Conservation (phyloP, 1,140 invertebrate species). For the Leguminivora glycinivorella region DNA sequence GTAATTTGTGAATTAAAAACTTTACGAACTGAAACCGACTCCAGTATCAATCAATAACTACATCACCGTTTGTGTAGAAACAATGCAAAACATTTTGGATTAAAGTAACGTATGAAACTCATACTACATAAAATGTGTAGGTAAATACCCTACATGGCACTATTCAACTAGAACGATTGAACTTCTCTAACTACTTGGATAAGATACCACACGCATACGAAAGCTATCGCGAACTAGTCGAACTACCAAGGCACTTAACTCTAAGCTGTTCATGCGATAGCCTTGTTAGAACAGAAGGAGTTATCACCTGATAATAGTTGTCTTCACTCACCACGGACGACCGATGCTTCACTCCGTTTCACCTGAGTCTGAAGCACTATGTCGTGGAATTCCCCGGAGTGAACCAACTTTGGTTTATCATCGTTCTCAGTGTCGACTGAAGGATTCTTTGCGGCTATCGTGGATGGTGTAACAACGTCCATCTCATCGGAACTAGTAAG, state of each 20-base stretch:
- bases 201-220: slow-evolving; percentile 1
- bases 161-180: neutral
- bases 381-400: slow-evolving; percentile 72
- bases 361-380: slow-evolving; percentile 65
- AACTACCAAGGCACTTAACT: slow-evolving; percentile 48
- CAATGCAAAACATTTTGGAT: neutral
- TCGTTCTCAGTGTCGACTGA: slow-evolving; percentile 28
- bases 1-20: too few relatives aligned
- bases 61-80: too few relatives aligned
- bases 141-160: neutral
- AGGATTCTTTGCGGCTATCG: slow-evolving; percentile 34
- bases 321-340: slow-evolving; percentile 78
- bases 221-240: slow-evolving; percentile 49
- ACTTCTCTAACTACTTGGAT: slow-evolving; percentile 5
- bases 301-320: slow-evolving; percentile 77
- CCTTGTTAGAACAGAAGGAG: slow-evolving; percentile 70
- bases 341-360: slow-evolving; percentile 61
- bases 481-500: slow-evolving; percentile 55
- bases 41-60: too few relatives aligned
- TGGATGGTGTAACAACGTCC: slow-evolving; percentile 63
- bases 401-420: slow-evolving; percentile 47
- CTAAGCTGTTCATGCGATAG: slow-evolving; percentile 68
- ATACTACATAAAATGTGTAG: neutral
- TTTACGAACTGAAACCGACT: too few relatives aligned
- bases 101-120: neutral